These are phyloP conservation scores for Drosophila dives DNA, from an alignment of 2,888 invertebrate genomes.

Conservation along the genomic window DNA sequence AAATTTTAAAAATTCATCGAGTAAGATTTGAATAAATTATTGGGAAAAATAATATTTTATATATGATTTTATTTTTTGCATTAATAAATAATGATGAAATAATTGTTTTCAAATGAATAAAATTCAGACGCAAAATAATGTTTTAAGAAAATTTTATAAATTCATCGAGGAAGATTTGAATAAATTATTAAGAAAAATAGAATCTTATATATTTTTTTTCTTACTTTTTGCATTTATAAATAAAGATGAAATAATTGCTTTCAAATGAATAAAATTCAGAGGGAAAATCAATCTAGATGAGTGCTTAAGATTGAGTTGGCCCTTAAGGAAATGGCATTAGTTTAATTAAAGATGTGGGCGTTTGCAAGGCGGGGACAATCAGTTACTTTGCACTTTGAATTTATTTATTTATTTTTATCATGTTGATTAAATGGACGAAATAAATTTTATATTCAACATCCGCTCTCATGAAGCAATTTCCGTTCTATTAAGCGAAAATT, in stretches of 20 bases:
- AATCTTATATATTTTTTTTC: background rate
- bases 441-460: constrained; percentile 67
- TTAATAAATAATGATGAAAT: background rate
- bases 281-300: background rate
- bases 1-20: background rate
- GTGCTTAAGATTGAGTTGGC: background rate
- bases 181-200: background rate
- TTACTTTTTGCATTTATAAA: no score
- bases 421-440: constrained; percentile 52
- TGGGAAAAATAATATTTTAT: background rate
- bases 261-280: background rate
- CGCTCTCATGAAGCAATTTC: constrained; percentile 74
- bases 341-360: background rate
- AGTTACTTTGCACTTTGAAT: background rate
- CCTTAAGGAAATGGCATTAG: constrained; percentile 2
- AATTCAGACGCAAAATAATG: background rate
- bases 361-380: background rate
- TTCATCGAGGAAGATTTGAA: background rate
- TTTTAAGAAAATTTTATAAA: background rate
- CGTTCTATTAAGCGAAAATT: constrained; percentile 68
- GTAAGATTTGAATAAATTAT: background rate
- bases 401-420: constrained; percentile 34
- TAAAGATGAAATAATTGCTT: background rate
- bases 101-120: background rate
- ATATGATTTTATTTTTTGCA: background rate